Percentiles rank a stretch among this genome's conserved stretches.
phyloP scores from a whole-genome alignment of 2,888 invertebrate species.

The Hydrotaea cyrtoneurina region DNA sequence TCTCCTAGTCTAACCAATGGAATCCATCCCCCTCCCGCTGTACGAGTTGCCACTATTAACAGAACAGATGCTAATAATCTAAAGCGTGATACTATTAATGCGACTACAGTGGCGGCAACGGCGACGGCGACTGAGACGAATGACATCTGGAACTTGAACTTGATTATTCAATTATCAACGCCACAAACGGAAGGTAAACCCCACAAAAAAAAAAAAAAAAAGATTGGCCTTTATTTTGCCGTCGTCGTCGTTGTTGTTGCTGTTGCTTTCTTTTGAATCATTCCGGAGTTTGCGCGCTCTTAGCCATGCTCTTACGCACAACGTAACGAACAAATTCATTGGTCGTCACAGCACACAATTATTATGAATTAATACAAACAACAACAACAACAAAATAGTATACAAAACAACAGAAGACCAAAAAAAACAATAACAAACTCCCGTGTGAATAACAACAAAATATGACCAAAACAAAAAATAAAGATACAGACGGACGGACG shows the following conservation, averaged over 20 bases:
- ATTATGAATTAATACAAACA: neutral
- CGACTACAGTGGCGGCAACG: neutral
- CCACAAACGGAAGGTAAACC: conserved; percentile 66
- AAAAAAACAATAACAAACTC: conserved; percentile 6
- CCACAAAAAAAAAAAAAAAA: too few relatives aligned
- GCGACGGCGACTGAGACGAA: neutral
- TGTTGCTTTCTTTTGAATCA: conserved; percentile 43
- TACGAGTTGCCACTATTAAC: neutral
- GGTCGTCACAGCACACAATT: neutral
- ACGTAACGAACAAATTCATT: conserved; percentile 15
- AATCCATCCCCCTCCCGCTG: neutral
- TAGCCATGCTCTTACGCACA: conserved; percentile 56
- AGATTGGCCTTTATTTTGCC: conserved; percentile 47
- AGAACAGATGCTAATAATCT: neutral
- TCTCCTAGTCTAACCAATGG: neutral
- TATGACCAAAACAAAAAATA: neutral
- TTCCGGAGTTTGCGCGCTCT: conserved; percentile 62
- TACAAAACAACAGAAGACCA: too few relatives aligned
- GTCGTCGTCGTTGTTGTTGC: neutral
- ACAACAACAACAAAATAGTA: conserved; percentile 2
- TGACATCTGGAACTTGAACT: conserved; percentile 66
- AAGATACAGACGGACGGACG: neutral
- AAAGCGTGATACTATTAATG: conserved; percentile 32
- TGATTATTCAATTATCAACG: conserved; percentile 56
- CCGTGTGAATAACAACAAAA: neutral